phyloP scores from a whole-genome alignment of 2,113 vertebrate genomes.

The Sceloporus tristichus region DNA sequence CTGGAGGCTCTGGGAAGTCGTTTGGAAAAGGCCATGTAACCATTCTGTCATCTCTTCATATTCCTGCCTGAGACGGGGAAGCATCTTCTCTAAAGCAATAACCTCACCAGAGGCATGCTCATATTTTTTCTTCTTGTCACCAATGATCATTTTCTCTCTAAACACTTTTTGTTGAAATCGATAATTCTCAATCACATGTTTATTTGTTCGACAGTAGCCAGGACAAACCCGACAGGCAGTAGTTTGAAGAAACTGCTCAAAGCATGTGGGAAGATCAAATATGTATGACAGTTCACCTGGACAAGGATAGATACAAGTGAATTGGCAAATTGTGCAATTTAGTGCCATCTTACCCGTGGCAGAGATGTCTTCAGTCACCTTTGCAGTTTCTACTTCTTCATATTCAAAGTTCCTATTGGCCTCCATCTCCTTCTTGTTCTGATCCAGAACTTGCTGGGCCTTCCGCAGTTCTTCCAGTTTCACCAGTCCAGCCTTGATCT shows the following conservation, averaged over 20 bases:
- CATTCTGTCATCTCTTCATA: not conserved
- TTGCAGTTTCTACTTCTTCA: not conserved
- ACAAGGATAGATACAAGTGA: slow-evolving; percentile 32
- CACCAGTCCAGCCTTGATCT: too few relatives aligned
- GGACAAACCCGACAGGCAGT: slow-evolving; percentile 35
- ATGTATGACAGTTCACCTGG: not conserved
- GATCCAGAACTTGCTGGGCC: too few relatives aligned
- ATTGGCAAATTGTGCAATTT: slow-evolving; percentile 60
- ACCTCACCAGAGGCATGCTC: slow-evolving; percentile 31
- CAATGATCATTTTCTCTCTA: slow-evolving; percentile 15
- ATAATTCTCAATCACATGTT: too few relatives aligned
- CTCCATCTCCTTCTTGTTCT: too few relatives aligned
- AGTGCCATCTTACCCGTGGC: not conserved
- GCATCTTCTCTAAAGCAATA: not conserved
- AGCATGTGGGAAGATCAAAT: too few relatives aligned
- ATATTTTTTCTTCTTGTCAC: slow-evolving; percentile 37
- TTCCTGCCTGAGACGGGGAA: slow-evolving; percentile 13
- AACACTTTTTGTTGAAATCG: slow-evolving; percentile 58
- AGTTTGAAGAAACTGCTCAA: too few relatives aligned
- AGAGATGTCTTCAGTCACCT: not conserved
- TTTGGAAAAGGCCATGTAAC: not conserved
- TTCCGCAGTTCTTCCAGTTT: too few relatives aligned
- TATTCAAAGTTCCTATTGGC: too few relatives aligned
- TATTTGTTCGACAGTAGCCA: too few relatives aligned
- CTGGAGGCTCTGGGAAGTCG: not conserved